Base-by-base conservation (phyloP, 2,113 vertebrate species). In the Cynopterus brachyotis region DNA sequence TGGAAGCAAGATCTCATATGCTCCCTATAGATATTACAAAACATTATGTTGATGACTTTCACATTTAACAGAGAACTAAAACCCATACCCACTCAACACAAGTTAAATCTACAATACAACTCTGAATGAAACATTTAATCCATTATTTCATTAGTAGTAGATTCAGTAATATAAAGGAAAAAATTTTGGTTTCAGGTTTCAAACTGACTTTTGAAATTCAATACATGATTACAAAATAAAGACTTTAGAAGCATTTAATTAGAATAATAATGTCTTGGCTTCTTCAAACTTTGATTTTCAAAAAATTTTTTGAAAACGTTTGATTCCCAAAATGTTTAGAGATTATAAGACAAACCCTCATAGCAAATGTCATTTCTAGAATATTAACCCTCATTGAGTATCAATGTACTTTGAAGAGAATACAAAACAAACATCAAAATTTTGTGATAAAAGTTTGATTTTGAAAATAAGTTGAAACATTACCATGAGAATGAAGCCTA, bases 51-150 rank as follows among this genome's bases (percentile, higher is more conserved):
- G 55, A 70, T 82, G 40, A 67, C 73, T 90, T 93, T 84, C n/a
- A 89, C 62, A 95, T 60, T 88, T 79, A 59, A 78, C 79, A 79
- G 12, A 82, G n/a, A 92, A 85, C 73, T 11, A 94, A 97, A 80
- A 69, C n/a, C 62, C 76, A 76, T 62, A 78, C 2, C 28, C 35
- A 83, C 9, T 26, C 94, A 91, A 89, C 26, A 73, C 35, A 95
- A 92, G 26, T 64, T 90, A 90, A 95, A 93, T 82, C 20, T 55
- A 84, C 4, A 93, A 91, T 7, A 95, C 6, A 94, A 78, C 17
- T 95, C 50, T 79, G 60, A 97, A 73, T 67, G 59, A 93, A 94
- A 80, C 15, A 89, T 89, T 83, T 89, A 80, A 75, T 60, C 42
- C 22, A 89, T n/a, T 85, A 92, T 32, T 90, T 93, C 62, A 45